Base-by-base conservation (phyloP, 1,140 invertebrate species). In the Dendroctonus ponderosae region DNA sequence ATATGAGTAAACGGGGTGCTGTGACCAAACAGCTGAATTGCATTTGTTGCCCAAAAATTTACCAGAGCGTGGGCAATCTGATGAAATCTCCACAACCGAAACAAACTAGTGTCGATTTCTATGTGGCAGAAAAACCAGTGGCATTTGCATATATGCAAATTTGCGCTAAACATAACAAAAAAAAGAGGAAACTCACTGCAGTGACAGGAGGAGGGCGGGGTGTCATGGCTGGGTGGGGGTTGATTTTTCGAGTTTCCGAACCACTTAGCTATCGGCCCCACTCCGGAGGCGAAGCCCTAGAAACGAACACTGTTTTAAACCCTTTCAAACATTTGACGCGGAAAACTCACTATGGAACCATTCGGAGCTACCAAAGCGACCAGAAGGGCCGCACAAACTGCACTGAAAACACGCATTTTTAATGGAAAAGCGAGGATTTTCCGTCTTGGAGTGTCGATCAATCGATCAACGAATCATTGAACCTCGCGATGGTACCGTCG, bases 181-280 rank as follows among this genome's bases (percentile, higher is more conserved):
- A 52, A 15, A 52, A 5, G 5, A 9, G 43, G 40, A 54, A 61
- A 74, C 79, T 77, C 74, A 81, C 79, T 74, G 71, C 79, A 81
- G 51, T 70, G 73, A 64, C 79, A 81, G 6, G 74, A 51, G 11
- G 78, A 76, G 9, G 77, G 52, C 44, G 79, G 79, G 15, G 79
- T 79, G 64, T 81, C 79, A 71, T 80, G 79, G 54, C 72, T 64
- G 12, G 78, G 77, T n/a, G 77, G 76, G 49, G 75, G 74, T 7
- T 73, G 70, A 54, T 78, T 77, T 51, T 71, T 26, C 26, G 26
- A 26, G 26, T 26, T 26, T 26, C 26, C 26, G 26, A 26, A 26
- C 26, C 26, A 26, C 26, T 26, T 26, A 26, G 26, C 26, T 26
- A 26, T 26, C 26, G 26, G 26, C 26, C 26, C 26, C 26, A 26